Evolutionary conservation across 64 coral and sea anemone species (phyloP).

Genomic region (Pachyseris speciosa): DNA sequence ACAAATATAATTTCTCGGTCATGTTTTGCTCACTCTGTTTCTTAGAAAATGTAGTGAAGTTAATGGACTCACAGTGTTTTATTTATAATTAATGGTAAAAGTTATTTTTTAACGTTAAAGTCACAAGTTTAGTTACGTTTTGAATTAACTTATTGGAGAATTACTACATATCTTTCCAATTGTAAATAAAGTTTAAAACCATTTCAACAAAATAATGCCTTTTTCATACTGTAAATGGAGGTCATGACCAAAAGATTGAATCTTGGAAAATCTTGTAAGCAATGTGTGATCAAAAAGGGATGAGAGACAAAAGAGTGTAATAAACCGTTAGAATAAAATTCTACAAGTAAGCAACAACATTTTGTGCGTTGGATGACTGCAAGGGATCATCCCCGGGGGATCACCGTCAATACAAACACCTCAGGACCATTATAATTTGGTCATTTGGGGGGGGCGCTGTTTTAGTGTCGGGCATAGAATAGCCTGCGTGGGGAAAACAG

Average conservation of each 20-base stretch:
- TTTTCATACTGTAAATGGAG: neutral
- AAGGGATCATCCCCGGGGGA: too few relatives aligned
- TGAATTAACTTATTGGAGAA: neutral
- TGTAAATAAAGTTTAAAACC: neutral
- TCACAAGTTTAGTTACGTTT: neutral
- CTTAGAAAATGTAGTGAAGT: neutral
- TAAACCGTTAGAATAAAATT: conserved; percentile 10
- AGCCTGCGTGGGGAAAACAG: too few relatives aligned
- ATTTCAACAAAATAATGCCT: too few relatives aligned
- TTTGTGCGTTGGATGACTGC: too few relatives aligned
- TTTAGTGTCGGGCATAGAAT: too few relatives aligned
- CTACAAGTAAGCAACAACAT: too few relatives aligned
- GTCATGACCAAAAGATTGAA: too few relatives aligned
- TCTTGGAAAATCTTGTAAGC: neutral
- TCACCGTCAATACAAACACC: too few relatives aligned
- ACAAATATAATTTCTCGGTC: neutral
- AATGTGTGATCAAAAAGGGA: neutral
- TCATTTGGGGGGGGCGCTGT: too few relatives aligned
- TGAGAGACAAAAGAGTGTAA: neutral
- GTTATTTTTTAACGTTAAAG: neutral
- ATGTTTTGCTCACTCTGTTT: neutral
- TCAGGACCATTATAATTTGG: too few relatives aligned
- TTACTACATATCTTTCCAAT: neutral
- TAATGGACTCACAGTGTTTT: neutral
- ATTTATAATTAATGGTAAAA: conserved; percentile 16